Evolutionary conservation across 2,888 invertebrate species (phyloP).

Genomic region (Dynastes hyllus): DNA sequence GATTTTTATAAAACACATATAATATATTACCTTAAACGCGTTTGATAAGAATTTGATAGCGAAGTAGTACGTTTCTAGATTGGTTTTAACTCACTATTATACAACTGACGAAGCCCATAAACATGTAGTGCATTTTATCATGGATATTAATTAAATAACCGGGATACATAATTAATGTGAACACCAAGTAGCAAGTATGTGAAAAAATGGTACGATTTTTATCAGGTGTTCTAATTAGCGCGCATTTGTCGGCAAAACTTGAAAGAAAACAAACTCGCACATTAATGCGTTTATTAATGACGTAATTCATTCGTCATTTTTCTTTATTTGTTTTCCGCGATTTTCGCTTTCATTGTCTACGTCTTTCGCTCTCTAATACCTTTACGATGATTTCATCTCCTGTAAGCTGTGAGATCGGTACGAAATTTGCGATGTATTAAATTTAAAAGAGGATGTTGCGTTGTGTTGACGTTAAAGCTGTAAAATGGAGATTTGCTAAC

Average conservation of each 20-base stretch:
- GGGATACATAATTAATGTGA: constrained; percentile 4
- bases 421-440: not conserved
- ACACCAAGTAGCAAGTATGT: not conserved
- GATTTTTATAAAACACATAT: too few relatives aligned
- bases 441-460: too few relatives aligned
- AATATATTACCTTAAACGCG: too few relatives aligned
- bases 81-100: not conserved
- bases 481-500: too few relatives aligned
- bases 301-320: constrained; percentile 1
- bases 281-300: not conserved
- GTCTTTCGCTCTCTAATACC: constrained; percentile 2
- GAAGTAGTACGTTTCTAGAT: too few relatives aligned
- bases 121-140: not conserved
- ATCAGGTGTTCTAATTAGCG: constrained; percentile 19
- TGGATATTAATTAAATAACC: not conserved
- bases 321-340: constrained; percentile 2
- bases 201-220: constrained; percentile 18
- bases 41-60: too few relatives aligned
- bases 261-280: constrained; percentile 8
- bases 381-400: constrained; percentile 13
- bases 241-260: constrained; percentile 10
- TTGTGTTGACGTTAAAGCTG: too few relatives aligned
- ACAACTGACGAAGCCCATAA: not conserved
- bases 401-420: not conserved
- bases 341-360: constrained; percentile 29